Percentiles rank a stretch among this genome's conserved stretches.
Evolutionary conservation across 2,113 vertebrate genomes (phyloP).

Genomic region (Callionymus lyra): DNA sequence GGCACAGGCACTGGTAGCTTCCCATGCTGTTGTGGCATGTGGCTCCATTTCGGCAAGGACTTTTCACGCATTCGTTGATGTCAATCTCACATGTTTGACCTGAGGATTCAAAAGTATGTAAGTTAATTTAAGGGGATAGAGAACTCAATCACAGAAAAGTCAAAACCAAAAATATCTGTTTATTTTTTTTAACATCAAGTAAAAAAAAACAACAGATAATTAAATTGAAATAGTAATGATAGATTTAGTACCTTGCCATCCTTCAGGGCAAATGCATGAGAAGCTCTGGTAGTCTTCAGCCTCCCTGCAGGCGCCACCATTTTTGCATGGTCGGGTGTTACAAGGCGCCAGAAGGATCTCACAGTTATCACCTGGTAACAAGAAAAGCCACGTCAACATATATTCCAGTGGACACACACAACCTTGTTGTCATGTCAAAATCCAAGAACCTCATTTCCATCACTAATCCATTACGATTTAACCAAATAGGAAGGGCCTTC

Average conservation of each 20-base stretch:
- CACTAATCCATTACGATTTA: slow-evolving; percentile 67
- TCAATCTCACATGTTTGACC: slow-evolving; percentile 94
- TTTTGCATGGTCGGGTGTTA: slow-evolving; percentile 79
- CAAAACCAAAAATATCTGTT: no score
- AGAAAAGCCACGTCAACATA: slow-evolving; percentile 6
- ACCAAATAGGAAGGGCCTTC: slow-evolving; percentile 78
- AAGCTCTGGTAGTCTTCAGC: slow-evolving; percentile 88
- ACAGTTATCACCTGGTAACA: slow-evolving; percentile 78
- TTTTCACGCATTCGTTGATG: slow-evolving; percentile 91
- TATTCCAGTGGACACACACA: neutral
- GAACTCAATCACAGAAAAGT: no score
- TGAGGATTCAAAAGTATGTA: slow-evolving; percentile 32
- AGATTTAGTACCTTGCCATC: slow-evolving; percentile 88
- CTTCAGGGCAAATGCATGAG: slow-evolving; percentile 82
- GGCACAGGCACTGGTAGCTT: slow-evolving; percentile 79
- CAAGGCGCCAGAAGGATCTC: slow-evolving; percentile 85
- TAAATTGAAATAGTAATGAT: neutral
- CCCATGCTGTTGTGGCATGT: slow-evolving; percentile 84
- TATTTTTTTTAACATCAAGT: no score
- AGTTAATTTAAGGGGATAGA: neutral
- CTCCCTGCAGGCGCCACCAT: slow-evolving; percentile 77
- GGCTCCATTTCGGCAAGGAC: slow-evolving; percentile 77
- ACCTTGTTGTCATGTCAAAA: no score
- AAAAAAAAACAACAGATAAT: no score
- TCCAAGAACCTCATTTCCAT: slow-evolving; percentile 45